Evolutionary conservation across 2,797 vertebrate species (phyloP).

Genomic region (Anisognathus igniventris): DNA sequence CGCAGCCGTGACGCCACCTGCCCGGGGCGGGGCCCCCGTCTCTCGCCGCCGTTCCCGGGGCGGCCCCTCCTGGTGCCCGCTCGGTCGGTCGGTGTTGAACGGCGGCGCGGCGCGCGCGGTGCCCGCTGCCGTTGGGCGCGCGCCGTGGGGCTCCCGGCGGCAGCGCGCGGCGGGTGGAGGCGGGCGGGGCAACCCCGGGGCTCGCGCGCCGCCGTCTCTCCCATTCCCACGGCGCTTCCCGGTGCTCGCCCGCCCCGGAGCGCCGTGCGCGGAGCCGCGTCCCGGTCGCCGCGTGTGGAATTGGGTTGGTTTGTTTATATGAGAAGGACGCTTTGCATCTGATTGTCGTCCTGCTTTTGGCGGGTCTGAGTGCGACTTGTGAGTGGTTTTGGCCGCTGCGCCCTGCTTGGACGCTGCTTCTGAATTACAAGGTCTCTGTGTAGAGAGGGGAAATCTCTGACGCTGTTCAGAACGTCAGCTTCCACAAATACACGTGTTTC

Average conservation of each 20-base stretch:
- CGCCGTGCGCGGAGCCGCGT: not conserved
- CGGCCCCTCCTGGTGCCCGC: not conserved
- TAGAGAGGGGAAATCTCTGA: not conserved
- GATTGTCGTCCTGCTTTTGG: not conserved
- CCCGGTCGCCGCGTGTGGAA: too few relatives aligned
- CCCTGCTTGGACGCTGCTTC: not conserved
- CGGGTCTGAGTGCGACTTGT: accelerated
- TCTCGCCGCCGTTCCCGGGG: not conserved
- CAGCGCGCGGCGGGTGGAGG: not conserved
- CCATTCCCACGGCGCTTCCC: not conserved
- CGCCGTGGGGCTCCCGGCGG: not conserved
- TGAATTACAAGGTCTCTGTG: accelerated
- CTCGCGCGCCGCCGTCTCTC: not conserved
- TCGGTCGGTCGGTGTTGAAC: not conserved
- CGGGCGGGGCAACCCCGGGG: not conserved
- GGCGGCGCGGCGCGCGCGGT: not conserved
- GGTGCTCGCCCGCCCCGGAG: not conserved
- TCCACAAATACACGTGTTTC: not conserved
- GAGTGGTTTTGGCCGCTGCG: not conserved
- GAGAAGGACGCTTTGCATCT: not conserved
- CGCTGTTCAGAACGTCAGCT: not conserved
- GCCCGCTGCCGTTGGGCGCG: not conserved
- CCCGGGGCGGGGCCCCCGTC: not conserved
- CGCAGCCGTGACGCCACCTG: not conserved
- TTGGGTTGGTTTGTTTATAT: not conserved